phyloP scores from a whole-genome alignment of 2,888 invertebrate genomes.

The Quadroppia sp. region DNA sequence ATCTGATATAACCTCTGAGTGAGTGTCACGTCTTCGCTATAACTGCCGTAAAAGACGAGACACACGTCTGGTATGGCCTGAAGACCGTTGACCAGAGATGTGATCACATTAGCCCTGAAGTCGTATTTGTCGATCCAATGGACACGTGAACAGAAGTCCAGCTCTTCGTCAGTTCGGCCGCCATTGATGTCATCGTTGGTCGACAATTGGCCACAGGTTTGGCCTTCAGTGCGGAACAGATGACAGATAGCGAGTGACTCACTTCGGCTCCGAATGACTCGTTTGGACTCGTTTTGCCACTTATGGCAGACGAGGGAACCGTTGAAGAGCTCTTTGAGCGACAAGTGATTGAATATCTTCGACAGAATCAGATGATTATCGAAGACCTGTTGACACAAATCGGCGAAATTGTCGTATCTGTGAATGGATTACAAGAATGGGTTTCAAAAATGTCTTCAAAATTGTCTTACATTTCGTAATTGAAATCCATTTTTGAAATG shows the following conservation, averaged over 20 bases:
- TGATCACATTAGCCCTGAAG: neutral
- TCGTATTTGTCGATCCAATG: neutral
- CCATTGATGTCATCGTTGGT: neutral
- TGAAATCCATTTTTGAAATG: too few species aligned
- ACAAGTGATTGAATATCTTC: neutral
- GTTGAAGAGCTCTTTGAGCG: neutral
- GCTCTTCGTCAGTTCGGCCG: neutral
- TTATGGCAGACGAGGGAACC: neutral
- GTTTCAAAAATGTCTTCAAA: too few species aligned
- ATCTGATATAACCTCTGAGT: neutral
- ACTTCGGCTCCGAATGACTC: neutral
- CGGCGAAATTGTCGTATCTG: neutral
- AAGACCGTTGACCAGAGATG: neutral
- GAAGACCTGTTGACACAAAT: slow-evolving; percentile 4
- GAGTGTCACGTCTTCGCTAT: neutral
- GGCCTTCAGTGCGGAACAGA: neutral
- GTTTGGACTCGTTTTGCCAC: neutral
- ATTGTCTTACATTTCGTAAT: too few species aligned
- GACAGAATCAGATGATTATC: neutral
- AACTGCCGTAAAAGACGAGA: slow-evolving; percentile 2
- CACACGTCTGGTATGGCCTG: neutral
- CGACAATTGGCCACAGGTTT: neutral
- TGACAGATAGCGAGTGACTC: neutral
- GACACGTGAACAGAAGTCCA: neutral
- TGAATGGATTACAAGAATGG: too few species aligned